These are phyloP conservation scores for Gymnopithys bicolor DNA, from an alignment of 2,797 vertebrate genomes.

Conservation along the genomic window DNA sequence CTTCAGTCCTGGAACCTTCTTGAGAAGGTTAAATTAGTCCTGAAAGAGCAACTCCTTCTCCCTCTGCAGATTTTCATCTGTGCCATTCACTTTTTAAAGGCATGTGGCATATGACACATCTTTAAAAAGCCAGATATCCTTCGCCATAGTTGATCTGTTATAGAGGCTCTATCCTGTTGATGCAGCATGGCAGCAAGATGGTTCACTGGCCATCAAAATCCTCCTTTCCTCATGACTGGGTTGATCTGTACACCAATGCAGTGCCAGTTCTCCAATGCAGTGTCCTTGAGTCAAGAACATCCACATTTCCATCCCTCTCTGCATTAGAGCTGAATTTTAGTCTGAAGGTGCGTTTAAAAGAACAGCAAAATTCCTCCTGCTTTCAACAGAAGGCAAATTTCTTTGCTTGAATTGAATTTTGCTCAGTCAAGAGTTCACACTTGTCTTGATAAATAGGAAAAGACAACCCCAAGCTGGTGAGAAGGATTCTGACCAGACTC, in stretches of 20 bases:
- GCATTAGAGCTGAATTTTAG: background rate
- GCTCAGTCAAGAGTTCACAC: background rate
- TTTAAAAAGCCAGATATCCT: background rate
- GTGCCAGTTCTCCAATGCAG: background rate
- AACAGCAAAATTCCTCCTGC: background rate
- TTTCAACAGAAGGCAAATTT: background rate
- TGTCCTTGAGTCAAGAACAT: background rate
- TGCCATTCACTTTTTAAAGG: background rate
- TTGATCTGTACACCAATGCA: background rate
- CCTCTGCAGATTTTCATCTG: background rate
- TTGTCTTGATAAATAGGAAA: conserved; percentile 18
- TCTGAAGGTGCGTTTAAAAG: background rate
- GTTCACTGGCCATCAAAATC: background rate
- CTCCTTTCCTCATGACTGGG: background rate
- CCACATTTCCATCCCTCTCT: background rate
- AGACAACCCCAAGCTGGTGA: conserved; percentile 11
- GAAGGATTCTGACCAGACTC: background rate
- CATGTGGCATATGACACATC: too few species aligned
- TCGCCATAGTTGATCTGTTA: fast-evolving
- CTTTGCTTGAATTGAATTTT: background rate
- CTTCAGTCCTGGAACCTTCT: background rate
- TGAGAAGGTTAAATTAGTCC: background rate
- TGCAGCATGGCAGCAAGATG: background rate
- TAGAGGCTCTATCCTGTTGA: background rate
- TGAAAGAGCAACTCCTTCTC: background rate